These are phyloP conservation scores for Recurvirostra avosetta DNA, from an alignment of 2,113 vertebrate species.

Conservation along the genomic window DNA sequence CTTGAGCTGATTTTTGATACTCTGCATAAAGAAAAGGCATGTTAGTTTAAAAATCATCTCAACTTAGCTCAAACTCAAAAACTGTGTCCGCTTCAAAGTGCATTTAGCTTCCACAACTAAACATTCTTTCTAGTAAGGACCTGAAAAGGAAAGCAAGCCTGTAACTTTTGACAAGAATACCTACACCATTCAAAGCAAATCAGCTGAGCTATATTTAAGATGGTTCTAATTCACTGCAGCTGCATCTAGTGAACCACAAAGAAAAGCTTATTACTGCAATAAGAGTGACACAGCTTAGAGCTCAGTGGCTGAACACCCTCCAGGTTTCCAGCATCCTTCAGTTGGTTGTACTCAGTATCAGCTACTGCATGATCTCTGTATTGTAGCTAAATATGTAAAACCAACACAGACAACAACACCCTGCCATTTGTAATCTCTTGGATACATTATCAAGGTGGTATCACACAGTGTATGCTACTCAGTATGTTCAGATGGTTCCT, in stretches of 20 bases:
- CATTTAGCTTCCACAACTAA: not conserved
- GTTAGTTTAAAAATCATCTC: too few relatives aligned
- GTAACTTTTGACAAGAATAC: not conserved
- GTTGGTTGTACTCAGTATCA: not conserved
- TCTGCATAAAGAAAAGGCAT: not conserved
- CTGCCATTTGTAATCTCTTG: not conserved
- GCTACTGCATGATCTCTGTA: not conserved
- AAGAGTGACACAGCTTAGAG: not conserved
- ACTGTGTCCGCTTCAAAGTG: not conserved
- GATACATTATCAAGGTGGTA: not conserved
- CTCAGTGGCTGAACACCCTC: not conserved
- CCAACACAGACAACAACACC: accelerated
- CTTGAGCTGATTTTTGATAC: conserved; percentile 9
- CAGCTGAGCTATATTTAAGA: not conserved
- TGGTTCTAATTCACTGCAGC: not conserved
- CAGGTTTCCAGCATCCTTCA: not conserved
- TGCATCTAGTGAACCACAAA: not conserved
- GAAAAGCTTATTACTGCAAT: not conserved
- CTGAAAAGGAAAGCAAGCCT: not conserved
- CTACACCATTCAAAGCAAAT: not conserved
- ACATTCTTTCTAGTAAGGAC: not conserved
- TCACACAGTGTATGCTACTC: not conserved
- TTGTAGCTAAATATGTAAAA: not conserved
- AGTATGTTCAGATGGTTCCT: accelerated
- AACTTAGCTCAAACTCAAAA: not conserved